phyloP scores from a whole-genome alignment of 1,140 invertebrate species.

The Calosoma granatense region DNA sequence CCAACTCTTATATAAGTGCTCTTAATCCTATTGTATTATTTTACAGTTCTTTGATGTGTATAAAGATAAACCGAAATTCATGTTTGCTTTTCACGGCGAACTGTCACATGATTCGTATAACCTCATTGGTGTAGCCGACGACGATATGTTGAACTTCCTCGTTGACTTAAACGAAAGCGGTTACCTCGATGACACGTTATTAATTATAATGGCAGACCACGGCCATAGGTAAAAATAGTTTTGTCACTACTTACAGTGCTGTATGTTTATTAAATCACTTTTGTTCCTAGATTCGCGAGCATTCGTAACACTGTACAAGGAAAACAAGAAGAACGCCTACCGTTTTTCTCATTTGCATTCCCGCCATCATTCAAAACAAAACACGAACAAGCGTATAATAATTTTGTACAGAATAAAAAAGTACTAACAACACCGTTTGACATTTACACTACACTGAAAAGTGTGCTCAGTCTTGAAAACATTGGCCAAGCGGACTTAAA shows the following conservation, averaged over 20 bases:
- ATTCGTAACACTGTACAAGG: constrained; percentile 79
- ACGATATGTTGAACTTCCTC: constrained; percentile 58
- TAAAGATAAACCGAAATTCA: constrained; percentile 62
- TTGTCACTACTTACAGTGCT: neutral
- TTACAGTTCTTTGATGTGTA: constrained; percentile 44
- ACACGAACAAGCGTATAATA: constrained; percentile 49
- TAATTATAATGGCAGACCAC: constrained; percentile 83
- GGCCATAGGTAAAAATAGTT: constrained; percentile 67
- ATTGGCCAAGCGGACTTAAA: constrained; percentile 39
- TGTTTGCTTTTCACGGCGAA: constrained; percentile 80
- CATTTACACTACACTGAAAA: constrained; percentile 59
- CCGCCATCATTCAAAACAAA: constrained; percentile 54
- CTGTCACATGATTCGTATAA: constrained; percentile 83
- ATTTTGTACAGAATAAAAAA: constrained; percentile 56
- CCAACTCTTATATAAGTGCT: neutral
- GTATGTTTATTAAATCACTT: neutral
- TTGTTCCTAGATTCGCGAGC: constrained; percentile 54
- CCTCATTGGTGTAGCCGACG: constrained; percentile 62
- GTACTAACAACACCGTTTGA: constrained; percentile 74
- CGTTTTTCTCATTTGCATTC: constrained; percentile 71
- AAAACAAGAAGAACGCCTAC: constrained; percentile 80
- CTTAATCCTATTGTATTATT: constrained; percentile 14
- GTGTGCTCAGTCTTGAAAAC: constrained; percentile 44
- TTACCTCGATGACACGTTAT: constrained; percentile 63
- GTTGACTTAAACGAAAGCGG: constrained; percentile 45